Conservation (phyloP, 2,797 vertebrate genomes). For the Spheniscus humboldti region DNA sequence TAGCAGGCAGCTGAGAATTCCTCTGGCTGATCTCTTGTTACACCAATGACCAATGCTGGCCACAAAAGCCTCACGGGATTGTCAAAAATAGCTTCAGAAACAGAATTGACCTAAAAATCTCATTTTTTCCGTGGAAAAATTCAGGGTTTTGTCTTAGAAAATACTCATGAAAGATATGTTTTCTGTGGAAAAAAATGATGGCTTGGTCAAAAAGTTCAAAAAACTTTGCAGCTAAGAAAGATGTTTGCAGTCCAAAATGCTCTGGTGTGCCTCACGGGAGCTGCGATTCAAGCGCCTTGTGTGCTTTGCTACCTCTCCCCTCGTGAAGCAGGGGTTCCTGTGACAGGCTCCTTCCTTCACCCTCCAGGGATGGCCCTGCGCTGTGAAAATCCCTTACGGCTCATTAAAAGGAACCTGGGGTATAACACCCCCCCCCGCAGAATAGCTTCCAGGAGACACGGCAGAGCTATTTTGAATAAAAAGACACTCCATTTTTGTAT, state of each 20-base stretch:
- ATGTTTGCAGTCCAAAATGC: not conserved
- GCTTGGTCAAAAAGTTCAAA: not conserved
- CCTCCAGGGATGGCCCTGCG: not conserved
- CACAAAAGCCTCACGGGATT: not conserved
- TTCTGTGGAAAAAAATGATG: not conserved
- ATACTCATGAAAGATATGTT: not conserved
- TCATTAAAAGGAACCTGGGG: not conserved
- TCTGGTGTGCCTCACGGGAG: not conserved
- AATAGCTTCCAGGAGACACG: not conserved
- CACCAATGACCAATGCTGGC: not conserved
- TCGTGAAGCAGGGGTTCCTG: not conserved
- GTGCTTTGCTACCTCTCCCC: not conserved
- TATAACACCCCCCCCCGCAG: not conserved
- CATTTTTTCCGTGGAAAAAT: not conserved
- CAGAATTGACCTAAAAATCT: not conserved
- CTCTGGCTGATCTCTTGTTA: not conserved
- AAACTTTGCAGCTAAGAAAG: not conserved
- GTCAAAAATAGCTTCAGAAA: slow-evolving; percentile 10
- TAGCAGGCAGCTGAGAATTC: not conserved
- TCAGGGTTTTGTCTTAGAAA: not conserved
- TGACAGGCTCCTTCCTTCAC: not conserved
- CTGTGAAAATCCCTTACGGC: not conserved
- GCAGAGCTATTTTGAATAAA: not conserved
- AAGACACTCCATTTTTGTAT: not conserved
- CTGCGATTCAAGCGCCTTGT: not conserved